Conservation (phyloP, 2,113 vertebrate genomes). For the Dunckerocampus dactyliophorus region DNA sequence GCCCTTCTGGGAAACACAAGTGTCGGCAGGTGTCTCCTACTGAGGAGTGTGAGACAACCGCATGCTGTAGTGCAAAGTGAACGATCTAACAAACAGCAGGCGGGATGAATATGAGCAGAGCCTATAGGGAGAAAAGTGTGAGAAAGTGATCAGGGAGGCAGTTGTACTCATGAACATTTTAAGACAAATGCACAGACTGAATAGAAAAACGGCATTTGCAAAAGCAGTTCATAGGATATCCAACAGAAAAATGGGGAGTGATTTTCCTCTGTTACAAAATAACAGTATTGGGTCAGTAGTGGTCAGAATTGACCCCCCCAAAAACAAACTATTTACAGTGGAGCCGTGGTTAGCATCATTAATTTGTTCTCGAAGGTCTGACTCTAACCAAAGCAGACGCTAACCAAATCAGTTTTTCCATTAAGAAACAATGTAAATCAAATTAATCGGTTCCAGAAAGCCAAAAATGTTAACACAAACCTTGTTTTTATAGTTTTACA, state of each 20-base stretch:
- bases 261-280: too few species aligned
- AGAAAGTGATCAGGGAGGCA: constrained; percentile 17
- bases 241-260: neutral
- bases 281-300: too few species aligned
- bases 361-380: too few species aligned
- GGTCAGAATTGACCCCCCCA: too few species aligned
- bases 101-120: constrained; percentile 4
- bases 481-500: too few species aligned
- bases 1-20: constrained; percentile 32
- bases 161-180: neutral
- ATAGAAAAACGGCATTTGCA: neutral
- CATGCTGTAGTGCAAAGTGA: constrained; percentile 17
- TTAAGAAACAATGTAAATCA: too few species aligned
- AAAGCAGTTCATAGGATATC: neutral
- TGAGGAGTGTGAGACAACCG: constrained; percentile 29
- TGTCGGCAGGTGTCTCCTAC: constrained; percentile 47
- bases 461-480: too few species aligned
- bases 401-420: too few species aligned
- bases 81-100: constrained; percentile 27
- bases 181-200: neutral
- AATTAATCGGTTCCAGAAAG: too few species aligned
- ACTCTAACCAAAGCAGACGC: too few species aligned
- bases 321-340: too few species aligned
- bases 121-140: constrained; percentile 18
- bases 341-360: too few species aligned